phyloP scores from a whole-genome alignment of 1,140 invertebrate genomes.

The Aradophagus sp. region DNA sequence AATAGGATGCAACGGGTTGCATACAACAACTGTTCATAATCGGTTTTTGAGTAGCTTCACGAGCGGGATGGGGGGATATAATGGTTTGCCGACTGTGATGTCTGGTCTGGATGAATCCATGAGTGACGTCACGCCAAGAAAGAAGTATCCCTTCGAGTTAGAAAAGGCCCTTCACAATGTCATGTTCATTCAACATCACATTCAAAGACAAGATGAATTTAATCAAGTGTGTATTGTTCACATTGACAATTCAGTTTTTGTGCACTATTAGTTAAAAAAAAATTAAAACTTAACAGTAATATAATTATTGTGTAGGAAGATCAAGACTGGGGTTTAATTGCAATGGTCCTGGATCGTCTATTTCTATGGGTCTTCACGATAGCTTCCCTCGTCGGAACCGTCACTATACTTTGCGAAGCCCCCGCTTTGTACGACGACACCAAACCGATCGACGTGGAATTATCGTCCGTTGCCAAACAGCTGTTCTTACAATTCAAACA shows the following conservation, averaged over 20 bases:
- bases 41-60: conserved; percentile 83
- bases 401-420: conserved; percentile 90
- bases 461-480: conserved; percentile 88
- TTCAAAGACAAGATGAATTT: conserved; percentile 93
- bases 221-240: conserved; percentile 88
- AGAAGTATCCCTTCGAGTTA: conserved; percentile 92
- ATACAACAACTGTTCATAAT: conserved; percentile 82
- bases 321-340: conserved; percentile 99
- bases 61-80: conserved; percentile 79
- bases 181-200: conserved; percentile 96
- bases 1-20: conserved; percentile 85
- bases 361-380: conserved; percentile 97
- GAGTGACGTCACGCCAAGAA: conserved; percentile 84
- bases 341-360: conserved; percentile 97
- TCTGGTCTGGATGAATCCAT: conserved; percentile 87
- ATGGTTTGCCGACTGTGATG: conserved; percentile 86
- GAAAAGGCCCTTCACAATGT: conserved; percentile 96
- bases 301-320: conserved; percentile 83
- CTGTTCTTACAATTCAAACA: conserved; percentile 78
- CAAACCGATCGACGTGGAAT: conserved; percentile 90
- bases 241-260: no score
- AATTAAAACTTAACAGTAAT: not conserved
- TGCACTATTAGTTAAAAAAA: no score
- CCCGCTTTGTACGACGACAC: conserved; percentile 93
- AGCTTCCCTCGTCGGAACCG: conserved; percentile 91